These are phyloP conservation scores for Cryptus armator DNA, from an alignment of 2,888 invertebrate genomes.

Conservation along the genomic window DNA sequence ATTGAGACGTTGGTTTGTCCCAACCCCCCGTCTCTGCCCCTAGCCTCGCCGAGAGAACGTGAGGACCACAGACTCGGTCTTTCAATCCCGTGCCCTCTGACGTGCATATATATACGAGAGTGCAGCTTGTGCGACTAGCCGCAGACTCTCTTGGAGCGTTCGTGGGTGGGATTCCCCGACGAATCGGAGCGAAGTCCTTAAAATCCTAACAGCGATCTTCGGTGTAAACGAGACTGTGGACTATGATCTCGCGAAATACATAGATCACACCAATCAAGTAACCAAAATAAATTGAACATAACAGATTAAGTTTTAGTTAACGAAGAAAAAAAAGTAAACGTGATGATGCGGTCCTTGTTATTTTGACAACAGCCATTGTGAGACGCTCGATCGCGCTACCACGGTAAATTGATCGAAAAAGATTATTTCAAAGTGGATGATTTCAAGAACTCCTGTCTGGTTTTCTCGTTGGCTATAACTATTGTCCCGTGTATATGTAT, in stretches of 20 bases:
- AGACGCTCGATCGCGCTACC: slow-evolving; percentile 10
- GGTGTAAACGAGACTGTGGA: neutral
- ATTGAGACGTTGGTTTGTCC: slow-evolving; percentile 81
- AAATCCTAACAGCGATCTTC: neutral
- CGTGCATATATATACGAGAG: slow-evolving; percentile 11
- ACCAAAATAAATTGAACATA: slow-evolving; percentile 5
- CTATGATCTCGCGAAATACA: neutral
- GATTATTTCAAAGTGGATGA: slow-evolving; percentile 56
- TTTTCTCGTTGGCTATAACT: neutral
- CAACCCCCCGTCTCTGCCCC: slow-evolving; percentile 36
- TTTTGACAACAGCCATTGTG: slow-evolving; percentile 36
- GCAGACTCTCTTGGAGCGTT: slow-evolving; percentile 3
- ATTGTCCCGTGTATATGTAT: slow-evolving; percentile 1
- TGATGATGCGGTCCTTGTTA: slow-evolving; percentile 31
- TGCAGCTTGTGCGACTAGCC: neutral
- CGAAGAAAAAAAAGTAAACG: neutral
- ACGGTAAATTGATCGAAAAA: slow-evolving; percentile 40
- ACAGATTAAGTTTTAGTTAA: slow-evolving; percentile 34
- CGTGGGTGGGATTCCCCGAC: slow-evolving; percentile 60
- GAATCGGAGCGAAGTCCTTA: slow-evolving; percentile 36
- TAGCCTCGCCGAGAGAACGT: neutral
- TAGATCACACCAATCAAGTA: neutral
- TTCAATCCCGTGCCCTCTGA: neutral
- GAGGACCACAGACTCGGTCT: slow-evolving; percentile 1
- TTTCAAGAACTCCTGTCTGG: slow-evolving; percentile 53